Base-by-base conservation (phyloP, 2,797 vertebrate species). In the Kryptolebias ocellatus region DNA sequence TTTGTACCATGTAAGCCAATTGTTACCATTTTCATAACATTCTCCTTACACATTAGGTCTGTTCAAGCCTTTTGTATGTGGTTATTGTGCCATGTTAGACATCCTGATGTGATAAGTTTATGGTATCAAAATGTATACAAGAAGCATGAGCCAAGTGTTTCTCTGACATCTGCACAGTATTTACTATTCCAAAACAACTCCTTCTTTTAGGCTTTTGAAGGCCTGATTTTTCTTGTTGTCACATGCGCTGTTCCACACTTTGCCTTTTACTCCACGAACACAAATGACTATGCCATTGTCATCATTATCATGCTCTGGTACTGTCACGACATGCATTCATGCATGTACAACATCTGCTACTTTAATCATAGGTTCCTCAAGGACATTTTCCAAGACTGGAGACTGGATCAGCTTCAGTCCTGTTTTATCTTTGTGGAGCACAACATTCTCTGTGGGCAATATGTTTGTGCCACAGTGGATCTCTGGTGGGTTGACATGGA, bases 401-500 rank as follows among this genome's bases (percentile, higher is more conserved):
- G 34, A 60, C 50, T 16, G 27, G 2, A 44, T 58, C 54, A 55
- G 42, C n/a, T 54, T 37, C 17, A 42, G 29, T n/a, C 37, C 24
- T 16, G 60, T 46, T 60, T 57, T 39, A 27, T 64, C 53, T 47
- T 58, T 60, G n/a, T 39, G n/a, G 20, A 24, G 39, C 50, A 24
- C 58, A 53, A 42, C 64, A 37, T 28, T 47, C 59, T 51, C 10
- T 53, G 4, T 24, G 8, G 46, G 45, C 56, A 64, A 56, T 31
- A 42, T 60, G 53, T 70, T 64, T 55, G 45, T 63, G 31, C 27
- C 6, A 6, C 24, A 52, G 39, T 50, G 59, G 37, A 70, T 68
- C 57, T 63, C 64, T 68, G 28, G 49, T 68, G 17, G 56, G 57
- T 56, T 57, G 58, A 56, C 42, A 70, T 64, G 24, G 10, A 70